phyloP scores from a whole-genome alignment of 2,797 vertebrate species.

The Thripadectes ignobilis region DNA sequence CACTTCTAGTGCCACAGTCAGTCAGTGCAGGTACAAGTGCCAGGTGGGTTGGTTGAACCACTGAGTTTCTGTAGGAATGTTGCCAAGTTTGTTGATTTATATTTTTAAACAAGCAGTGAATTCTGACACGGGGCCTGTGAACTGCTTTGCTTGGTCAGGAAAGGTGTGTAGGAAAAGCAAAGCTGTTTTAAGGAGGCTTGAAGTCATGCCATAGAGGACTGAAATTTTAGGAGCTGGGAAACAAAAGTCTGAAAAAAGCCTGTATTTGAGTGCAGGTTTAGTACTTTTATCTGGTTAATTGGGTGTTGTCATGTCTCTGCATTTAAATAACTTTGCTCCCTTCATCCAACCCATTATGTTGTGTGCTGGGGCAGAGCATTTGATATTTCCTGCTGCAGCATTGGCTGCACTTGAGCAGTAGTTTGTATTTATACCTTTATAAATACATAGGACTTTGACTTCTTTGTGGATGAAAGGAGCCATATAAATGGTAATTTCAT shows the following conservation, averaged over 20 bases:
- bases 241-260: not conserved
- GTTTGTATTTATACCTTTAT: not conserved
- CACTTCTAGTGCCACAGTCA: not conserved
- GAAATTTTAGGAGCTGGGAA: not conserved
- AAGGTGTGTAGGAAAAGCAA: not conserved
- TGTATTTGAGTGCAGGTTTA: not conserved
- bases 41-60: not conserved
- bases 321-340: not conserved
- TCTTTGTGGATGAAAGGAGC: slow-evolving; percentile 7
- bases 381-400: slow-evolving; percentile 4
- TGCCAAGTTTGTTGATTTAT: not conserved
- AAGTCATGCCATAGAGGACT: not conserved
- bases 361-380: not conserved
- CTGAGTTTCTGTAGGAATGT: not conserved
- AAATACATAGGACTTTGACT: not conserved
- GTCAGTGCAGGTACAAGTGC: not conserved
- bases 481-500: slow-evolving; percentile 25
- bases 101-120: not conserved
- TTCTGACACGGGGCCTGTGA: not conserved
- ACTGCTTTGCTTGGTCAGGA: not conserved
- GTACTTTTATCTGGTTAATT: not conserved
- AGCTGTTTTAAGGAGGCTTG: not conserved
- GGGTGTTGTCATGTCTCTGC: not conserved
- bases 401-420: not conserved
- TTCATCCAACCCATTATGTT: not conserved